Conservation (phyloP, 2,797 vertebrate genomes). For the Hydrophis major region DNA sequence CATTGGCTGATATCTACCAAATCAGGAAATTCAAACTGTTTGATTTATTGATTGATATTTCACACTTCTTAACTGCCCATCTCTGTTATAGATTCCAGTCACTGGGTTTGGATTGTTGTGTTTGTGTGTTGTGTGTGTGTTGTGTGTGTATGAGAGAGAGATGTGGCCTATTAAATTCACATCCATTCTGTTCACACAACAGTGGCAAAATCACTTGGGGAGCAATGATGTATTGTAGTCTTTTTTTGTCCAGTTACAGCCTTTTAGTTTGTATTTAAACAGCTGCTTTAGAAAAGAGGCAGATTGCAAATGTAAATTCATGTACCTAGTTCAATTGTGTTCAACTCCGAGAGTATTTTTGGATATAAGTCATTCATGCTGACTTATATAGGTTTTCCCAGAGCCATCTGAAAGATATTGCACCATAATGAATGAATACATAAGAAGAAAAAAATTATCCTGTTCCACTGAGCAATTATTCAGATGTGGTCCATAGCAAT, state of each 20-base stretch:
- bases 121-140: background rate
- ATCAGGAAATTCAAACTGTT: background rate
- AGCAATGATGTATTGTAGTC: background rate
- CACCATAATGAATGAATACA: slow-evolving; percentile 12
- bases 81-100: background rate
- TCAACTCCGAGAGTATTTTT: background rate
- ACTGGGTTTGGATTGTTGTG: background rate
- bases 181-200: background rate
- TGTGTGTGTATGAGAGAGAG: background rate
- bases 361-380: background rate
- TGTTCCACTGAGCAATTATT: fast-evolving
- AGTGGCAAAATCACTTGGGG: background rate
- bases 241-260: background rate
- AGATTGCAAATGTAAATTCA: slow-evolving; percentile 14
- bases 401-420: background rate
- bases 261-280: slow-evolving; percentile 3
- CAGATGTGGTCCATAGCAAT: background rate
- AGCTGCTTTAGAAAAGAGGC: background rate
- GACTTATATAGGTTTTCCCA: background rate
- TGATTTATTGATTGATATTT: background rate
- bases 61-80: background rate
- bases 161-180: background rate
- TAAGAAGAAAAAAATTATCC: background rate
- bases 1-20: background rate
- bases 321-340: background rate